Evolutionary conservation across 2,797 vertebrate species (phyloP).

Genomic region (Aplochiton taeniatus): DNA sequence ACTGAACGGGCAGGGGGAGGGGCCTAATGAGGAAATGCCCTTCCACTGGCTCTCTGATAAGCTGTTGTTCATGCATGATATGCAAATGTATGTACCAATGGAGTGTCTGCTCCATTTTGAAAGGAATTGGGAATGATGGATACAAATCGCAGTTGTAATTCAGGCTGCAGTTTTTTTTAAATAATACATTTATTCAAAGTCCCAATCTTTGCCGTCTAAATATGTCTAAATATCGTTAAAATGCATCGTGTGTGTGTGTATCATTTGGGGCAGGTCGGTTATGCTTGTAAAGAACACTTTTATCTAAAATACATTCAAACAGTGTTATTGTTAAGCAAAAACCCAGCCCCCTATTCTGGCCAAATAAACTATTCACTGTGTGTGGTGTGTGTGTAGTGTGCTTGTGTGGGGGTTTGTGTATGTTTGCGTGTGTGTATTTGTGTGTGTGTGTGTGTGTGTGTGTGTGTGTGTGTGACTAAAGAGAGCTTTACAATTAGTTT

Average conservation of each 20-base stretch:
- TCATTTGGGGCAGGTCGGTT: not conserved
- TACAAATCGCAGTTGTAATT: slow-evolving; percentile 33
- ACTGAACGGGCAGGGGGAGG: slow-evolving; percentile 40
- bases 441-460: too few species aligned
- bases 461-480: too few species aligned
- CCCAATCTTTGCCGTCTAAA: too few species aligned
- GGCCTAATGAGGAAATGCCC: slow-evolving; percentile 57
- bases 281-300: not conserved
- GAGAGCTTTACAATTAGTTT: too few species aligned
- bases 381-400: not conserved
- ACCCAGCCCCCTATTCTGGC: slow-evolving; percentile 24
- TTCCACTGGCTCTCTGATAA: slow-evolving; percentile 49
- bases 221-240: too few species aligned
- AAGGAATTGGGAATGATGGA: slow-evolving; percentile 59
- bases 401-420: too few species aligned
- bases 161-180: not conserved
- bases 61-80: slow-evolving; percentile 70
- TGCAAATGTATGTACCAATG: slow-evolving; percentile 64
- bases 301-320: slow-evolving; percentile 9
- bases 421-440: too few species aligned
- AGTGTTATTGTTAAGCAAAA: slow-evolving; percentile 6
- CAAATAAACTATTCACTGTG: slow-evolving; percentile 26
- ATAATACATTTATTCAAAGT: too few species aligned
- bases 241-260: not conserved
- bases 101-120: slow-evolving; percentile 53